phyloP scores from a whole-genome alignment of 2,888 invertebrate genomes.

The Acanthosepion pharaonis region DNA sequence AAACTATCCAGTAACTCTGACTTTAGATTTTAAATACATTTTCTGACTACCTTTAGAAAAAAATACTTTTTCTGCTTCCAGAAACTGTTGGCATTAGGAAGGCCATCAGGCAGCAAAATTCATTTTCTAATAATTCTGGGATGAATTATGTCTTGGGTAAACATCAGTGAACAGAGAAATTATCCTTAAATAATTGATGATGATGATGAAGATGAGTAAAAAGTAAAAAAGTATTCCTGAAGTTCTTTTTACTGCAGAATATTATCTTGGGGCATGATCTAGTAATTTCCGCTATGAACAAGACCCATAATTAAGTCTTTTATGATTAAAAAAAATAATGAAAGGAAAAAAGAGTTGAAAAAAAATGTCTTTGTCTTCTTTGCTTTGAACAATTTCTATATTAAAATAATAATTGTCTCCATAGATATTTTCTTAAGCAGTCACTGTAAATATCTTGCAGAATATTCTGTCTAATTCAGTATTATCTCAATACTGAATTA shows the following conservation, averaged over 20 bases:
- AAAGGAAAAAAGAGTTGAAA: neutral
- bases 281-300: constrained; percentile 12
- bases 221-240: neutral
- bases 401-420: constrained; percentile 11
- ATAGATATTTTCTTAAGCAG: too few relatives aligned
- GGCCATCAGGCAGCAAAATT: neutral
- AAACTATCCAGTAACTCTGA: neutral
- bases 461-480: neutral
- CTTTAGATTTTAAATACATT: neutral
- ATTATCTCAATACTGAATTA: constrained; percentile 6
- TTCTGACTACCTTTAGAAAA: neutral
- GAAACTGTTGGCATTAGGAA: neutral
- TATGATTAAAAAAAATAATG: neutral
- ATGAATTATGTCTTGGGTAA: neutral
- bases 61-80: neutral
- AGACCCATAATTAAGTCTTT: constrained; percentile 14
- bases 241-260: neutral
- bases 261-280: neutral
- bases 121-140: neutral
- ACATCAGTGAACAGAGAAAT: neutral
- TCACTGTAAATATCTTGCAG: neutral
- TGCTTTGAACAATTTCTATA: constrained; percentile 20
- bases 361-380: constrained; percentile 20
- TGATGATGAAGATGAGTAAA: neutral
- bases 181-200: neutral